phyloP scores from a whole-genome alignment of 2,113 vertebrate genomes.

The Hippopotamus amphibius region DNA sequence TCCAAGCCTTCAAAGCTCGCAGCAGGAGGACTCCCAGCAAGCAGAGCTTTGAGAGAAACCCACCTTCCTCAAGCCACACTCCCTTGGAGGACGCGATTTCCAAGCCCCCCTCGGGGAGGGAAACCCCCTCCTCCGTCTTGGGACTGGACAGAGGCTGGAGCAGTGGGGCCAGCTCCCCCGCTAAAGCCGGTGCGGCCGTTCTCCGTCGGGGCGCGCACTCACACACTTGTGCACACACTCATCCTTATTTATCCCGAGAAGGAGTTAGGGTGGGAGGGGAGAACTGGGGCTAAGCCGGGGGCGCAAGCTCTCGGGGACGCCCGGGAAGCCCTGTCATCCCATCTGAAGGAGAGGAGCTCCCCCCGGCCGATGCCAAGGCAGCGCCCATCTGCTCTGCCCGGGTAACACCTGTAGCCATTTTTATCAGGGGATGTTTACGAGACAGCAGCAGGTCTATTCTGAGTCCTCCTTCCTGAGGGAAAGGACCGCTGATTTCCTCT shows the following conservation, averaged over 20 bases:
- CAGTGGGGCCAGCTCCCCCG: not conserved
- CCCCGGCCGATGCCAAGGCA: conserved; percentile 40
- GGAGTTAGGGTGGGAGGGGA: conserved; percentile 62
- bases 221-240: not conserved
- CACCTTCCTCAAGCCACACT: conserved; percentile 61
- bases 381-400: conserved; percentile 70
- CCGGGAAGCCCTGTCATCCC: conserved; percentile 52
- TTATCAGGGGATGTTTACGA: conserved; percentile 77
- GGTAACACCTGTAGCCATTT: conserved; percentile 86
- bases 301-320: not conserved
- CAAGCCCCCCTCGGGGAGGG: not conserved
- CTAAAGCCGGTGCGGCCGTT: not conserved
- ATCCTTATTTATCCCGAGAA: conserved; percentile 63
- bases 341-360: not conserved
- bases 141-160: not conserved
- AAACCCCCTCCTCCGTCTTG: not conserved
- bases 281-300: conserved; percentile 35
- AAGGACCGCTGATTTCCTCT: conserved; percentile 32
- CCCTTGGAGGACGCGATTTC: not conserved
- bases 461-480: conserved; percentile 53
- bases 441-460: conserved; percentile 56
- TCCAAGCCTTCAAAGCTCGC: not conserved
- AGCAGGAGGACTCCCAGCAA: not conserved
- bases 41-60: not conserved
- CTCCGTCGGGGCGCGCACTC: not conserved